These are phyloP conservation scores for Crocuta crocuta DNA, from an alignment of 2,113 vertebrate genomes.

Conservation along the genomic window DNA sequence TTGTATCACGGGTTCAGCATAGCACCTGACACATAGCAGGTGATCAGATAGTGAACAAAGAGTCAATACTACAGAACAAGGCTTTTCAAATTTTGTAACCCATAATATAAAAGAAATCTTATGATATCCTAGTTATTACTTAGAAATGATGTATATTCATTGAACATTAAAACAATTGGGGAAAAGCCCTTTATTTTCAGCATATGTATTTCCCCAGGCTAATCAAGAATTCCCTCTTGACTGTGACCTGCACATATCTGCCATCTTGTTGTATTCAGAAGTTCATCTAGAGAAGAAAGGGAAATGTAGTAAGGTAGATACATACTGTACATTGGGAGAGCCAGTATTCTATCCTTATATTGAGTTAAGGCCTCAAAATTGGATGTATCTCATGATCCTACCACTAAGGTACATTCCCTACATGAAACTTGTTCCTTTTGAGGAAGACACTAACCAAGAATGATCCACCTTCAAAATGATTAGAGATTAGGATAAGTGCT, in stretches of 20 bases:
- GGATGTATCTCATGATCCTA: not conserved
- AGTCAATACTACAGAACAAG: not conserved
- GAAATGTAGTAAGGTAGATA: not conserved
- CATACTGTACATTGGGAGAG: not conserved
- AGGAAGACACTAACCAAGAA: not conserved
- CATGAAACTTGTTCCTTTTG: not conserved
- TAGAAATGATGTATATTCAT: not conserved
- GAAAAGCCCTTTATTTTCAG: not conserved
- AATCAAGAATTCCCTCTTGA: not conserved
- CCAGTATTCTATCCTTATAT: not conserved
- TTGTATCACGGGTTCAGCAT: not conserved
- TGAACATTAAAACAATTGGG: not conserved
- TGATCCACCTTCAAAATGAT: not conserved
- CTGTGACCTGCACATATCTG: not conserved
- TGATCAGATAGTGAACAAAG: not conserved
- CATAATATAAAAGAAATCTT: not conserved
- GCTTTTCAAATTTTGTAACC: not conserved
- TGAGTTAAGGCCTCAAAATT: not conserved
- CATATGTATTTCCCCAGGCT: not conserved
- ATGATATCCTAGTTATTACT: not conserved
- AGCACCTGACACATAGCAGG: not conserved
- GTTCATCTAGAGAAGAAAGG: not conserved
- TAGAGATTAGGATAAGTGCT: not conserved
- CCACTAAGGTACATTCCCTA: not conserved
- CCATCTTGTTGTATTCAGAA: not conserved